Evolutionary conservation across 2,888 invertebrate species (phyloP), one percentile per base, ranked within the genome.

Genomic region (Endotricha flammealis): DNA sequence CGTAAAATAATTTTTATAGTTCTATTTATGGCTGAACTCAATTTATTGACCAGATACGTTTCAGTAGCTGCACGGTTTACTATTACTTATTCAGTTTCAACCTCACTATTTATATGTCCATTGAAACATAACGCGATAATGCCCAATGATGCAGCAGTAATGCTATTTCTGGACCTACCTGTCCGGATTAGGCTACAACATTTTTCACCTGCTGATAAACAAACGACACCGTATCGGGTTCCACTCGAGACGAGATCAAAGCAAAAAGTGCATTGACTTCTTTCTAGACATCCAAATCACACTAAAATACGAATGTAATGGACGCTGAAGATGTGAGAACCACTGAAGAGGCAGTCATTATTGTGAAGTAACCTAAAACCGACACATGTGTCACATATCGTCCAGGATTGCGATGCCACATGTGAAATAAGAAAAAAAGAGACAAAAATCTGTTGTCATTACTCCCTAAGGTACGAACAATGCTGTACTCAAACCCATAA

Each of bases 351-450:
- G 61, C 72, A 78, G 72, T 80, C 79, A 79, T 82, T 82, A 81
- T 81, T 75, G 74, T 72, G 50, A 56, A 74, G 85, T 81, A 85
- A 86, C 80, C 70, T 59, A 72, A 86, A 74, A 85, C 86, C 81
- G 58, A 63, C 82, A 85, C 86, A 85, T 86, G 83, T 86, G 86
- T 79, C 79, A 71, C 81, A 83, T 82, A 82, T 83, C 83, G 79
- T 72, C 75, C 82, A 82, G 76, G 82, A 83, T 85, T 85, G 83
- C 85, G 79, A 78, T 75, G 79, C 83, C 85, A 86, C 80, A 85
- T 86, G 85, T 85, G 81, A 75, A 80, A 75, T 68, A 57, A 70
- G 68, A 76, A 74, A 79, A 79, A 82, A 79, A 44, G 22, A 64
- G 59, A 73, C 74, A 73, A 75, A 83, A 85, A 86, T 85, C 85